Percentiles rank a stretch among this genome's conserved stretches.
Conservation (phyloP, 2,113 vertebrate species). For the Megaceryle torquata region DNA sequence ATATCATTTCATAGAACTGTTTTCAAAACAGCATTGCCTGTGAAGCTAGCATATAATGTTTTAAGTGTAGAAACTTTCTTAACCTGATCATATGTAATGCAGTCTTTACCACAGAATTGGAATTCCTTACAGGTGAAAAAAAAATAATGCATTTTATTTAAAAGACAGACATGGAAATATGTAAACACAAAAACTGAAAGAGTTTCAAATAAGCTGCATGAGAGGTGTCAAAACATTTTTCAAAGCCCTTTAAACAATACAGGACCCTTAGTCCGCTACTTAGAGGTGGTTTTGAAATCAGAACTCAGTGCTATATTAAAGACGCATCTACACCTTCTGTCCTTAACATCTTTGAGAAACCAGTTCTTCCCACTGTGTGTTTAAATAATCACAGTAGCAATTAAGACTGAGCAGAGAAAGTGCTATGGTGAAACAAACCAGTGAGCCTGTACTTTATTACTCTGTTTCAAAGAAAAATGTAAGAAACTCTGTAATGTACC, state of each 20-base stretch:
- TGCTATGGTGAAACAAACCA: slow-evolving; percentile 4
- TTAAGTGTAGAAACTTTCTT: not conserved
- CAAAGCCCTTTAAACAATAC: slow-evolving; percentile 13
- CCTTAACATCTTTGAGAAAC: not conserved
- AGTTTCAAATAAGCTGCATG: not conserved
- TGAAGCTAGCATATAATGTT: not conserved
- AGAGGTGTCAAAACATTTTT: slow-evolving; percentile 28
- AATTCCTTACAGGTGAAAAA: slow-evolving; percentile 14
- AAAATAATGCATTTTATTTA: slow-evolving; percentile 1
- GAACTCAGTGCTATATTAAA: not conserved
- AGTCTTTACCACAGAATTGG: not conserved
- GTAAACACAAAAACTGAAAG: slow-evolving; percentile 1
- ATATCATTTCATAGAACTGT: not conserved
- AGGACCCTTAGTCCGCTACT: not conserved
- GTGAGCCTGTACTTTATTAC: not conserved
- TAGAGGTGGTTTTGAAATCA: slow-evolving; percentile 1
- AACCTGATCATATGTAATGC: not conserved
- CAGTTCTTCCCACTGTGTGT: not conserved
- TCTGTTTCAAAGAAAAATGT: slow-evolving; percentile 7
- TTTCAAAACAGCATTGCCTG: not conserved
- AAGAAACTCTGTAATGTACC: not conserved
- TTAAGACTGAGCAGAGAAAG: slow-evolving; percentile 3
- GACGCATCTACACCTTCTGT: not conserved
- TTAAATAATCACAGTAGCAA: slow-evolving; percentile 38
- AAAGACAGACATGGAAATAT: slow-evolving; percentile 36